Base-by-base conservation (phyloP, 1,140 invertebrate species). In the Drosophila kohkoa region DNA sequence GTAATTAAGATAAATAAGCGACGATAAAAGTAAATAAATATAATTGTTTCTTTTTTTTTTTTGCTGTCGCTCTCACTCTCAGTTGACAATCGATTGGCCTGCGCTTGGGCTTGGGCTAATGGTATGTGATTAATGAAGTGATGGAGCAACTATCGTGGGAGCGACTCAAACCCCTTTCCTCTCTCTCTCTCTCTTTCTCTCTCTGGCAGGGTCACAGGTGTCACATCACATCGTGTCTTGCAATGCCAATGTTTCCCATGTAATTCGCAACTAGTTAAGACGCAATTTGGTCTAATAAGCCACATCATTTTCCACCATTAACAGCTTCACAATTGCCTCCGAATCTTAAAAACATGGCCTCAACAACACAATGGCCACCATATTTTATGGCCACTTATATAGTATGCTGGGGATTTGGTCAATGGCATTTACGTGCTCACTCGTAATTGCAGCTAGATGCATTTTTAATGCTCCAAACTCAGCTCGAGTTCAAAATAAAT, bases 1-100 rank as follows among this genome's bases (percentile, higher is more conserved):
- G 86, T 89, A 89, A 89, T 89, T 89, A 89, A 89, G 85, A 89
- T 89, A 90, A 85, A 89, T 89, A 90, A 79, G 85, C 81, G 72
- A 69, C 86, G 85, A 89, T 89, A 89, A 81, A 81, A 76, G 68
- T 81, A 89, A 85, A 90, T 90, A 89, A 89, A 85, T 90, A 90
- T 89, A 89, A 90, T 89, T 90, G 78, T 89, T 79, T 89, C 66
- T 73, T 52, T 20, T 46, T 43, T 64, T 16, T 46, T 5, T n/a
- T 2, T 8, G 15, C 28, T 70, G 25, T 58, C 49, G 25, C 45
- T 62, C 28, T 57, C 5, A 11, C 38, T 51, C 46, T 55, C 79
- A 79, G 74, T 87, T 87, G 82, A 82, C 79, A 86, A 77, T 86
- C 72, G 73, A 81, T 79, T 76, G 79, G 68, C 38, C 48, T 48